phyloP scores from a whole-genome alignment of 2,113 vertebrate species.

The Accipiter cooperii region DNA sequence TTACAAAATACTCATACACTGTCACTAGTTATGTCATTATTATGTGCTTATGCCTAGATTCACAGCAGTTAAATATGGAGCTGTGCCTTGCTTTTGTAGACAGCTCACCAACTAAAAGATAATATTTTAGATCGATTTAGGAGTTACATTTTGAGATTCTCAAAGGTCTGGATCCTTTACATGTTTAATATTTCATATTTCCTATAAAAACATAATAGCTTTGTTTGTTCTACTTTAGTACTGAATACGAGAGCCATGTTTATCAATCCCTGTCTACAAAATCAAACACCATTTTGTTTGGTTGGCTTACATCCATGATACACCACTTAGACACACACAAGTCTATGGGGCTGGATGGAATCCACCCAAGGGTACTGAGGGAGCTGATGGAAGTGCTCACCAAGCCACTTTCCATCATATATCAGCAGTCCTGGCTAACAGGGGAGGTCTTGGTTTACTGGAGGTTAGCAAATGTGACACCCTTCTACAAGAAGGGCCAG shows the following conservation, averaged over 20 bases:
- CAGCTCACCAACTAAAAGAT: not conserved
- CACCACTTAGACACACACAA: not conserved
- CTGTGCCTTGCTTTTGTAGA: not conserved
- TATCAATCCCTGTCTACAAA: not conserved
- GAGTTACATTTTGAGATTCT: not conserved
- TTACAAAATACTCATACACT: not conserved
- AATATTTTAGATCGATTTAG: not conserved
- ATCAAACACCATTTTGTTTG: not conserved
- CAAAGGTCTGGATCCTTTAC: not conserved
- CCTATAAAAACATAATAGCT: not conserved
- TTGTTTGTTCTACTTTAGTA: not conserved
- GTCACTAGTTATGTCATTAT: not conserved
- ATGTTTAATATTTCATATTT: not conserved
- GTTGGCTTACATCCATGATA: not conserved
- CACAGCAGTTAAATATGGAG: not conserved
- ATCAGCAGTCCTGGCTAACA: not conserved
- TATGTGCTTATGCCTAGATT: not conserved
- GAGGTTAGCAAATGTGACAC: no score
- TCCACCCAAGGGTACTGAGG: not conserved
- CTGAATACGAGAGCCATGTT: not conserved
- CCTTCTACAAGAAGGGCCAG: no score
- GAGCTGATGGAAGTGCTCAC: not conserved
- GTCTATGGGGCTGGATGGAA: not conserved
- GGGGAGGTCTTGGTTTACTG: not conserved
- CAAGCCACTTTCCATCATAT: not conserved